Evolutionary conservation across 2,888 invertebrate species (phyloP), one percentile per base, ranked within the genome.

Genomic region (Esperia sulphurella): DNA sequence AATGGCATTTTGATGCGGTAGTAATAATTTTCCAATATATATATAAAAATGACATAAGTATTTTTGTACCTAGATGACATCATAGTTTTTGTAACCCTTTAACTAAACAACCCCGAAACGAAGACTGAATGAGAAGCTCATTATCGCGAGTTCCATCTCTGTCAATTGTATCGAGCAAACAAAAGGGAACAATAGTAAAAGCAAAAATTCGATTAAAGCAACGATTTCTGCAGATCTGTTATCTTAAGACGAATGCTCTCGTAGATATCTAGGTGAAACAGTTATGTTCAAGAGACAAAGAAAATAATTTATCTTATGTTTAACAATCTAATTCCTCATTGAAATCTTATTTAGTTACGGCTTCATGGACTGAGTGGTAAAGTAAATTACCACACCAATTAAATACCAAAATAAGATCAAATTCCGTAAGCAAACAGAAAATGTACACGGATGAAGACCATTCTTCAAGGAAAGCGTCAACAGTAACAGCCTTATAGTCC

Each of bases 181-280:
- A 6, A n/a, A 52, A n/a, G 61, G 10, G 67, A 75, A 79, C 74
- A 78, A 79, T 71, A 60, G 69, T 61, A 55, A 50, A 60, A 63
- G 63, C 61, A 69, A 71, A 70, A 68, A 63, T 53, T 65, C 63
- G 58, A 71, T 72, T 69, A 58, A 54, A 65, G 46, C 52, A 59
- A 60, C 58, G 50, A 65, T 63, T 61, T 46, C 54, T 47, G 50
- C 39, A 41, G 50, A 46, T 50, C 38, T 33, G 6, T 41, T 29
- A 33, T 42, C 42, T 35, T 43, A 39, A 28, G 43, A 39, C 40
- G 28, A 44, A 40, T 45, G 33, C 44, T 13, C 13, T 33, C 14
- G 33, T 8, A 43, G 43, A 43, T 43, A 43, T 14, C 41, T 21
- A 43, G 14, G 33, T 31, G 43, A 43, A 33, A 33, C 13, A 13